Evolutionary conservation across 2,113 vertebrate species (phyloP).

Genomic region (Rana temporaria): DNA sequence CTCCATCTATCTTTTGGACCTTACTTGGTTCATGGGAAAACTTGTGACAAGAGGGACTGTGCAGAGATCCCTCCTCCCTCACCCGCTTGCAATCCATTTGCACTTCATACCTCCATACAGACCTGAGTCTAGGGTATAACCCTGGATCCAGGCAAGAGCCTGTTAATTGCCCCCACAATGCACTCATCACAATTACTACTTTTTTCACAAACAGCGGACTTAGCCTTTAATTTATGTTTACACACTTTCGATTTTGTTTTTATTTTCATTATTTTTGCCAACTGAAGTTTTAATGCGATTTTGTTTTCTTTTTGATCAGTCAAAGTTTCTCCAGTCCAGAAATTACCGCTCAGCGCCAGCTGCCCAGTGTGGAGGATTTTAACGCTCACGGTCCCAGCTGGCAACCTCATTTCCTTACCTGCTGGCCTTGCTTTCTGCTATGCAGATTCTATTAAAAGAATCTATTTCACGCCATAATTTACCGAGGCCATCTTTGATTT

Average conservation of each 20-base stretch:
- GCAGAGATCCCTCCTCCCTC: too few relatives aligned
- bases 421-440: slow-evolving; percentile 27
- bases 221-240: too few relatives aligned
- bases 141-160: too few relatives aligned
- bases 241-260: not conserved
- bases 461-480: slow-evolving; percentile 44
- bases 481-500: slow-evolving; percentile 39
- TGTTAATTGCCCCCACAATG: too few relatives aligned
- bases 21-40: too few relatives aligned
- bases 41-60: too few relatives aligned
- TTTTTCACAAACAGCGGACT: too few relatives aligned
- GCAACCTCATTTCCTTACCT: slow-evolving; percentile 38
- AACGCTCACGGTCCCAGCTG: slow-evolving; percentile 7
- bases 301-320: not conserved
- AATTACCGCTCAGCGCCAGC: slow-evolving; percentile 20
- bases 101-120: too few relatives aligned
- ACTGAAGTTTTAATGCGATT: not conserved
- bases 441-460: slow-evolving; percentile 47
- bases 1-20: too few relatives aligned
- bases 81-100: too few relatives aligned
- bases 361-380: slow-evolving; percentile 7
- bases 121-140: too few relatives aligned
- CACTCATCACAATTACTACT: too few relatives aligned
- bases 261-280: not conserved
- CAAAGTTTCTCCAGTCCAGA: not conserved